A percentile compares a stretch with the other conserved stretches of the same genome.
Evolutionary conservation across 2,888 invertebrate genomes (phyloP).

Genomic region (Lumbricus terrestris): DNA sequence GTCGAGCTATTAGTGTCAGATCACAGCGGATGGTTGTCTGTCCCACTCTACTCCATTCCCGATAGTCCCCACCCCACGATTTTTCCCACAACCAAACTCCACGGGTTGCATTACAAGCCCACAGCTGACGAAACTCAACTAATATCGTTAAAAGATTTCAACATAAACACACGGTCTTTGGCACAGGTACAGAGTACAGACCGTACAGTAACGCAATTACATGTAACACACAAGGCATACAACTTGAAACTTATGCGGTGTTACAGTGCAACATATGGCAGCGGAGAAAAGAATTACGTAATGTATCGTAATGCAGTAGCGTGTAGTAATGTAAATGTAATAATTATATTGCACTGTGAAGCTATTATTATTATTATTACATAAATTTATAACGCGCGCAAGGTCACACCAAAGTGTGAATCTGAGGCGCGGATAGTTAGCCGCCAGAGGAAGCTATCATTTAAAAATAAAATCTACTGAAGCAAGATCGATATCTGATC

Average conservation of each 20-base stretch:
- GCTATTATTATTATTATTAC: too few species aligned
- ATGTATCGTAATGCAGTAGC: not conserved
- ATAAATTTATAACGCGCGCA: too few species aligned
- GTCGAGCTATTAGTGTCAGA: slow-evolving; percentile 3
- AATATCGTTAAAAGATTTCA: not conserved
- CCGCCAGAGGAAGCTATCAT: too few species aligned
- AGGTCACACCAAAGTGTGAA: too few species aligned
- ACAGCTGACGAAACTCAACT: not conserved
- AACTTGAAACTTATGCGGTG: not conserved
- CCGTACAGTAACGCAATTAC: not conserved
- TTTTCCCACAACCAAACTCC: not conserved
- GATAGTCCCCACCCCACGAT: not conserved
- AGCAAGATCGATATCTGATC: too few species aligned
- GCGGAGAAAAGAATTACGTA: not conserved
- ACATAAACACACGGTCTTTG: not conserved
- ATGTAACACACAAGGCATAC: not conserved
- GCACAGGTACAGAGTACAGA: too few species aligned
- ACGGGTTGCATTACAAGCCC: not conserved
- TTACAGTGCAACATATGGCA: not conserved
- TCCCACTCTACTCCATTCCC: not conserved
- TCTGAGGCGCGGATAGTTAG: too few species aligned
- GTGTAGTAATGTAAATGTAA: not conserved
- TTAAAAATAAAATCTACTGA: too few species aligned
- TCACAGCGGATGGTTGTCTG: not conserved
- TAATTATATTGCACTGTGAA: too few species aligned